Evolutionary conservation across 1,140 invertebrate species (phyloP), one percentile per base, ranked within the genome.

Genomic region (Drosophila burlai): DNA sequence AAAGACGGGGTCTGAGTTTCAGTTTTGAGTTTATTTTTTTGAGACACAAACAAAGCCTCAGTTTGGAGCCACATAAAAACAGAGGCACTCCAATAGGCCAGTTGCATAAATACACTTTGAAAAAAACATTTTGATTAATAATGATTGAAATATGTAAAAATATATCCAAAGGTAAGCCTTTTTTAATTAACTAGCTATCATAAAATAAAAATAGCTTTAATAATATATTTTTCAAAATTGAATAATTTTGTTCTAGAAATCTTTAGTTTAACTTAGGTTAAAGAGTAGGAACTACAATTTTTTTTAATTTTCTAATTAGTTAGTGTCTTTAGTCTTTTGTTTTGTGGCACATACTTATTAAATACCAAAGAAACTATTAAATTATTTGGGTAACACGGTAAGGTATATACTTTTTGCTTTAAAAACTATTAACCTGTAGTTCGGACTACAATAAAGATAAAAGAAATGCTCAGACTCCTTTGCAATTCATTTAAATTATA

Each of bases 21-120:
- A 76, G 61, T 38, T 62, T 40, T n/a, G 13, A 71, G 45, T n/a
- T 55, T 58, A 26, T 34, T 38, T 46, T 49, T 63, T 46, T 47
- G 9, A 62, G 46, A 63, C 62, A 52, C 50, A 67, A 72, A 42
- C 61, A 49, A 40, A 81, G 64, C 58, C 46, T 47, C 46, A 50
- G 55, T 62, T 66, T 66, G 46, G 34, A 73, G 64, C 49, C 45
- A 43, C 24, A 55, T 3, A 73, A 49, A 47, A 47, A 50, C 58
- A 71, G 54, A 64, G 49, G 60, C 73, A 76, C 13, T 58, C 31
- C 55, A 57, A 50, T 31, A 57, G 60, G 55, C 43, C 55, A 58
- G 68, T 80, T 74, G 77, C 81, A 66, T 63, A 83, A 77, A 62
- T 42, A 38, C 63, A 73, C 69, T 58, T 16, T 0, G 67, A 67